phyloP scores from a whole-genome alignment of 2,113 vertebrate genomes.

The Noturus placidus region DNA sequence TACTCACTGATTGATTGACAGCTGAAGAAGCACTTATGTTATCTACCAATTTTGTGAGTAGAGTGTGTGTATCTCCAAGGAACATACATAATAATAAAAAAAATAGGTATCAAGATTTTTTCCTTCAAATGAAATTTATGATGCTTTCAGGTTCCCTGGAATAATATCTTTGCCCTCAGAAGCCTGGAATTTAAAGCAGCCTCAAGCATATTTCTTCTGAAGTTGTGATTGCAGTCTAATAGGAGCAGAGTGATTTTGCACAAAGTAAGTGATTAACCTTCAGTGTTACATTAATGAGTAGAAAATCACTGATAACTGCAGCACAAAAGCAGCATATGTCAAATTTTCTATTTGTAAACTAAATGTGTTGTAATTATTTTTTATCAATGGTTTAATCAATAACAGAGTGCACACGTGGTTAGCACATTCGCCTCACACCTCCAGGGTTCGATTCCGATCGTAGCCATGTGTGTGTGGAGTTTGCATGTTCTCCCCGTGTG shows the following conservation, averaged over 20 bases:
- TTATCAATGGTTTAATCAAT: no score
- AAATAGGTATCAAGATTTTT: neutral
- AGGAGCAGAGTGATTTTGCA: neutral
- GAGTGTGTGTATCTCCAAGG: neutral
- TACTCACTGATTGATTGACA: neutral
- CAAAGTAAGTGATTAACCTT: neutral
- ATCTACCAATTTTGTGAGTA: neutral
- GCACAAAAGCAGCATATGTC: neutral
- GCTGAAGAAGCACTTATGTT: neutral
- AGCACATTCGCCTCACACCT: no score
- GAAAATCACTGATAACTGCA: neutral
- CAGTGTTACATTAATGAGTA: neutral
- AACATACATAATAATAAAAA: neutral
- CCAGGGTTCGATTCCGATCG: no score
- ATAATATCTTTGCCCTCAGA: neutral
- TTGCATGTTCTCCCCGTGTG: no score
- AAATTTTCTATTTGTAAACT: neutral
- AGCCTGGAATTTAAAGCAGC: neutral
- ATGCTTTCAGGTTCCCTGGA: neutral
- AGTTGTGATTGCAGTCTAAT: neutral
- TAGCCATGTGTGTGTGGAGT: no score
- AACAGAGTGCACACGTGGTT: no score
- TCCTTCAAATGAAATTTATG: neutral
- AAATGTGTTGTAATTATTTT: no score
- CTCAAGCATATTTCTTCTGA: neutral